Conservation (phyloP, 2,113 vertebrate genomes). For the Chloropsis cyanopogon region DNA sequence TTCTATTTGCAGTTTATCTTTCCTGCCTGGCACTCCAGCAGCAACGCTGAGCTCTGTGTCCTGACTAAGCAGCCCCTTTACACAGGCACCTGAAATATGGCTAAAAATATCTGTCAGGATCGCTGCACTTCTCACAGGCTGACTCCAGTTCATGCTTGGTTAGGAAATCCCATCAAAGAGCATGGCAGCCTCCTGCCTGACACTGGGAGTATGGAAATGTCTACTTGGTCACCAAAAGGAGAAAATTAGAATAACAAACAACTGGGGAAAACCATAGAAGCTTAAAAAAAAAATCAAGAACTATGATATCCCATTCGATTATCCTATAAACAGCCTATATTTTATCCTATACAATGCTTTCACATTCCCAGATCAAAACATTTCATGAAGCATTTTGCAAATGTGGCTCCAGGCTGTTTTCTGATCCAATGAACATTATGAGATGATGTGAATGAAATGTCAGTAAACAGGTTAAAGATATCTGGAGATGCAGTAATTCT, state of each 20-base stretch:
- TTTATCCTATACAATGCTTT: neutral
- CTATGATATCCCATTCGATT: rapidly evolving
- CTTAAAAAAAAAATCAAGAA: neutral
- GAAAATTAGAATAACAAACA: neutral
- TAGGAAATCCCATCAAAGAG: neutral
- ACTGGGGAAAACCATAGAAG: rapidly evolving
- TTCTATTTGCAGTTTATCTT: neutral
- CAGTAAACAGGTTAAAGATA: conserved; percentile 20
- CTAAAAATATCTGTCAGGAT: neutral
- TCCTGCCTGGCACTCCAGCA: neutral
- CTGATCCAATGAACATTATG: neutral
- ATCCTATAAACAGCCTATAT: neutral
- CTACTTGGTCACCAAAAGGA: neutral
- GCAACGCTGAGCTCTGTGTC: neutral
- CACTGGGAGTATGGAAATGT: neutral
- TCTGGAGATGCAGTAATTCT: neutral
- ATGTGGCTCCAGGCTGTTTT: neutral
- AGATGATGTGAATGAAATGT: neutral
- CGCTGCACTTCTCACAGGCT: rapidly evolving
- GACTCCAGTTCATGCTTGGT: neutral
- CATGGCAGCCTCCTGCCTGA: neutral
- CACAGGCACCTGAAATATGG: rapidly evolving
- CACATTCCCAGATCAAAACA: neutral
- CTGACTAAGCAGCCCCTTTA: neutral
- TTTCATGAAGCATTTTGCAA: neutral